Evolutionary conservation across 1,140 invertebrate genomes (phyloP), one percentile per base, ranked within the genome.

Genomic region (Plectus sambesii): DNA sequence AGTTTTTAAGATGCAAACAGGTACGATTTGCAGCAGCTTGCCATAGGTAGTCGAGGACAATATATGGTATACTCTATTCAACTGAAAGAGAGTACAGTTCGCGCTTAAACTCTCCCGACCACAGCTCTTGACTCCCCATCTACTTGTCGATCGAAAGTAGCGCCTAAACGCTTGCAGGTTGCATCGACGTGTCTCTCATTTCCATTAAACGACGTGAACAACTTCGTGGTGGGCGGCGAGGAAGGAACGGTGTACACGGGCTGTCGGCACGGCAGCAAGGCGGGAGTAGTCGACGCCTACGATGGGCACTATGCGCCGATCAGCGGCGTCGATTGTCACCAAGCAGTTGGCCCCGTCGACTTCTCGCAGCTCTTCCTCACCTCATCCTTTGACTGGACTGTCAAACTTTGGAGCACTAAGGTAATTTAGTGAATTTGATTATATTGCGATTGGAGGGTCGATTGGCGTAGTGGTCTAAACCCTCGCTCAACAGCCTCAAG

Each of bases 301-400:
- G 92, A 88, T 29, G 82, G 86, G 59, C 83, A 84, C 29, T 87
- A 96, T 69, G 75, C 80, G 54, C 81, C 85, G 39, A 80, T 84
- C 61, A 47, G 30, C 12, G n/a, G 42, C 9, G 53, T 62, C 19
- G 60, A 62, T 38, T 20, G 42, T 25, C 55, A 60, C 19, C 37
- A 46, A n/a, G 49, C 48, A 1, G 19, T 42, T 15, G 87, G 85
- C 4, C 81, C 83, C 29, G 81, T 90, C 41, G 89, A 96, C 74
- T 93, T 96, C 68, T 87, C 87, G 0, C 86, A 93, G 69, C 79
- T 96, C 42, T 97, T 93, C 74, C 76, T 98, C 8, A 93, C 89
- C n/a, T 87, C 88, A 5, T 94, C 90, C 19, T 85, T 96, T 66
- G 93, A 98, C 73, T 98, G 92, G 90, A 94, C 88, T 38, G 83